These are phyloP conservation scores for Zoanthus sansibaricus DNA, from an alignment of 92 coral and sea anemone species.

Conservation along the genomic window DNA sequence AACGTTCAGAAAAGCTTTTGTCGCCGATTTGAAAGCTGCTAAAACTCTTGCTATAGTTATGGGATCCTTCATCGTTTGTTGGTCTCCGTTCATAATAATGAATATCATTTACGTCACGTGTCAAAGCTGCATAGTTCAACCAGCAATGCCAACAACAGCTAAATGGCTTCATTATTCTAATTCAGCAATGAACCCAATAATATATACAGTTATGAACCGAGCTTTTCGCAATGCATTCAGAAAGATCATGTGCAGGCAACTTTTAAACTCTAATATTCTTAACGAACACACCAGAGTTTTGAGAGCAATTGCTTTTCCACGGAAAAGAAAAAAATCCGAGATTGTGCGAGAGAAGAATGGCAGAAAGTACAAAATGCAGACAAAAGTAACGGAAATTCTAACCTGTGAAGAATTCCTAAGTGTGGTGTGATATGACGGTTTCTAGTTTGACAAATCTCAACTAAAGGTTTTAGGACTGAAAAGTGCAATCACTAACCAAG, in stretches of 20 bases:
- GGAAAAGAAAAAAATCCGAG: background rate
- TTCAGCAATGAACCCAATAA: constrained; percentile 84
- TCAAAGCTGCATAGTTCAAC: constrained; percentile 35
- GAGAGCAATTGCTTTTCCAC: background rate
- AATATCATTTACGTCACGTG: constrained; percentile 66
- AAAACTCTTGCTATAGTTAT: constrained; percentile 87
- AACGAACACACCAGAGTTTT: background rate
- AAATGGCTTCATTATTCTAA: constrained; percentile 93
- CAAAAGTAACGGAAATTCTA: background rate
- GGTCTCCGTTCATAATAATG: constrained; percentile 83
- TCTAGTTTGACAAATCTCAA: too few relatives aligned
- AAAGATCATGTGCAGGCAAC: constrained; percentile 71
- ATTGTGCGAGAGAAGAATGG: background rate
- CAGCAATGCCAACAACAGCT: constrained; percentile 39
- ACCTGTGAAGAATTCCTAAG: constrained; percentile 33
- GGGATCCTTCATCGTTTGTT: constrained; percentile 86
- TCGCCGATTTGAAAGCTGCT: constrained; percentile 83
- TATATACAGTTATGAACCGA: constrained; percentile 80
- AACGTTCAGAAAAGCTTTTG: constrained; percentile 67
- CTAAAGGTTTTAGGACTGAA: too few relatives aligned
- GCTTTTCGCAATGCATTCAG: constrained; percentile 81
- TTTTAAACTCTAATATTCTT: background rate
- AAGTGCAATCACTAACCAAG: too few relatives aligned
- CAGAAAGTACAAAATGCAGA: background rate
- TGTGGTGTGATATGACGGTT: background rate